Base-by-base conservation (phyloP, 2,888 invertebrate species). In the Lampropteryx suffumata region DNA sequence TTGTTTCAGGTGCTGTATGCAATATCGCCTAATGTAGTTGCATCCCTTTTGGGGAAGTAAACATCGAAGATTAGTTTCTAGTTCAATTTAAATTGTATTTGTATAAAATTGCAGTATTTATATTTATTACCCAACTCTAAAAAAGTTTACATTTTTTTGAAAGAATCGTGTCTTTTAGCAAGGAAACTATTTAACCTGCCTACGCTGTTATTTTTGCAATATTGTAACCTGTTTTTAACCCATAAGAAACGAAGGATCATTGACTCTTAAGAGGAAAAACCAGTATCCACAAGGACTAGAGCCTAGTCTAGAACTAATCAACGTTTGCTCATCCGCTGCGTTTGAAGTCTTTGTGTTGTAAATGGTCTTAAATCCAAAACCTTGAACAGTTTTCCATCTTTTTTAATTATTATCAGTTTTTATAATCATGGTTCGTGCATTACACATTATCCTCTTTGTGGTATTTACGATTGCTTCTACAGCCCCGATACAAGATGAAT, bases 381-480 rank as follows among this genome's bases (percentile, higher is more conserved):
- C 52, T 52, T 48, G 47, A 48, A 35, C 39, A 43, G 12, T 41
- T 46, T 29, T n/a, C 14, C 10, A 12, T 28, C 29, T 36, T 42
- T 46, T 51, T 39, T 39, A 43, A 47, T 43, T 5, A 24, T 24
- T 7, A 47, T 43, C 14, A 48, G 47, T 48, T 37, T 43, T 36
- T 40, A 36, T 13, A 24, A 41, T 11, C n/a, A 57, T 57, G 57
- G 7, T 47, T 27, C 42, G 33, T 28, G 41, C 29, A 42, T n/a
- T n/a, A n/a, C n/a, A n/a, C n/a, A 45, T 57, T 37, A 35, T 48
- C 30, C 27, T 39, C 24, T 48, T 47, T 45, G 47, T 12, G 50
- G 47, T 50, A 30, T 32, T 57, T 36, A 42, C 44, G 29, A 29
- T 45, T 33, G 41, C 11, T 34, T 34, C 36, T 33, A 33, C 42